Evolutionary conservation across 2,113 vertebrate genomes (phyloP).

Genomic region (Trichechus manatus): DNA sequence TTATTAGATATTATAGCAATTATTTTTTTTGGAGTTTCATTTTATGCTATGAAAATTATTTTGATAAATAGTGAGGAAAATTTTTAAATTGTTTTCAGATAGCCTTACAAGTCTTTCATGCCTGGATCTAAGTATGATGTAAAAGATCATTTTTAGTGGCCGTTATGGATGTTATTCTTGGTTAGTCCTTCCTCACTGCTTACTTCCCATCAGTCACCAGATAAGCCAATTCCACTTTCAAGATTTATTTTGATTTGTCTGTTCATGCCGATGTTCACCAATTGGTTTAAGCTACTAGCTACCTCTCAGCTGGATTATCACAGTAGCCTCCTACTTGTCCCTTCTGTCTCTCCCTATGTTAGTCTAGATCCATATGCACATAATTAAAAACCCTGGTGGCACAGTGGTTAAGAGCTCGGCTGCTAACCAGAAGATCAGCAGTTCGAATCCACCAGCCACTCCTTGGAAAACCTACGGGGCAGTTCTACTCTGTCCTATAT

Average conservation of each 20-base stretch:
- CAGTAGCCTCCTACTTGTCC: background rate
- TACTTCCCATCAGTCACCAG: background rate
- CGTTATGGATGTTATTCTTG: constrained; percentile 10
- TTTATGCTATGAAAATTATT: constrained; percentile 49
- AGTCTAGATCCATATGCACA: background rate
- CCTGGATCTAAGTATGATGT: background rate
- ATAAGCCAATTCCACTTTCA: background rate
- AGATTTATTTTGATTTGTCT: constrained; percentile 11
- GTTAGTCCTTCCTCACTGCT: background rate
- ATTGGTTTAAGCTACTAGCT: constrained; percentile 6
- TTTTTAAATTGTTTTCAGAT: background rate
- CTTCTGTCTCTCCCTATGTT: constrained; percentile 25
- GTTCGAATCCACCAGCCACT: too few relatives aligned
- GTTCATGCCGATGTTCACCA: background rate
- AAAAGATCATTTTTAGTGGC: constrained; percentile 60
- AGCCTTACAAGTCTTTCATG: constrained; percentile 20
- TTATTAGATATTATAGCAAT: constrained; percentile 37
- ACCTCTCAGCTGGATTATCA: background rate
- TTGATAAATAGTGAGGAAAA: constrained; percentile 47
- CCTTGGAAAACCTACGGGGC: too few relatives aligned
- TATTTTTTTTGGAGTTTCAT: constrained; percentile 52
- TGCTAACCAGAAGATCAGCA: too few relatives aligned
- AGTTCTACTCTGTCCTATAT: too few relatives aligned
- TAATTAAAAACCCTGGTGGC: constrained; percentile 4
- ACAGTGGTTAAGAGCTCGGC: too few relatives aligned